Evolutionary conservation across 2,113 vertebrate genomes (phyloP).

Genomic region (Jaculus jaculus): DNA sequence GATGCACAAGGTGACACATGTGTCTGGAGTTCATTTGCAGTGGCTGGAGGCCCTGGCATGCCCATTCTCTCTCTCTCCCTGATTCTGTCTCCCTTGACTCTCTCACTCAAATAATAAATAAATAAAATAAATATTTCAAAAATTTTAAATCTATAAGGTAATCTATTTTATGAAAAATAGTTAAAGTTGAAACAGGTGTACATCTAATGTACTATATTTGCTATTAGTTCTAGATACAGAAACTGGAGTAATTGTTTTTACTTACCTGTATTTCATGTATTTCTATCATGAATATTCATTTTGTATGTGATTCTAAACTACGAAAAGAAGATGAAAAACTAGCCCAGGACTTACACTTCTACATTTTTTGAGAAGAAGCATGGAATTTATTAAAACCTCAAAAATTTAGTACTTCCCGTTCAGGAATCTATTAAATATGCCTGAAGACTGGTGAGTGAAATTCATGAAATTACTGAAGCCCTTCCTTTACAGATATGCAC

Average conservation of each 20-base stretch:
- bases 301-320: neutral
- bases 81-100: too few relatives aligned
- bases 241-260: conserved; percentile 16
- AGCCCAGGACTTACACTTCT: neutral
- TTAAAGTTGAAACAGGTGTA: neutral
- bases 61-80: too few relatives aligned
- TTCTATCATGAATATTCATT: conserved; percentile 16
- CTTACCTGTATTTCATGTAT: conserved; percentile 9
- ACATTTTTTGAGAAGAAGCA: conserved; percentile 29
- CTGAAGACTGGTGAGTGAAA: conserved; percentile 28
- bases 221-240: neutral
- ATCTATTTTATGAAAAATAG: conserved; percentile 25
- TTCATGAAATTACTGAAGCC: conserved; percentile 29
- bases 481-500: conserved; percentile 35
- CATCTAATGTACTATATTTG: neutral
- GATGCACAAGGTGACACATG: too few relatives aligned
- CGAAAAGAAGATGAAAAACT: conserved; percentile 38
- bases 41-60: too few relatives aligned
- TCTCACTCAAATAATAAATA: conserved; percentile 1
- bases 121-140: too few relatives aligned
- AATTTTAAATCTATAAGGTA: conserved; percentile 4
- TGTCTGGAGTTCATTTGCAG: too few relatives aligned
- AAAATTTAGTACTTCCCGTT: conserved; percentile 57
- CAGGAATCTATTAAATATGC: conserved; percentile 54
- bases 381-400: conserved; percentile 45